These are phyloP conservation scores for Drosophila ironensis DNA, from an alignment of 1,140 invertebrate species.

Conservation along the genomic window DNA sequence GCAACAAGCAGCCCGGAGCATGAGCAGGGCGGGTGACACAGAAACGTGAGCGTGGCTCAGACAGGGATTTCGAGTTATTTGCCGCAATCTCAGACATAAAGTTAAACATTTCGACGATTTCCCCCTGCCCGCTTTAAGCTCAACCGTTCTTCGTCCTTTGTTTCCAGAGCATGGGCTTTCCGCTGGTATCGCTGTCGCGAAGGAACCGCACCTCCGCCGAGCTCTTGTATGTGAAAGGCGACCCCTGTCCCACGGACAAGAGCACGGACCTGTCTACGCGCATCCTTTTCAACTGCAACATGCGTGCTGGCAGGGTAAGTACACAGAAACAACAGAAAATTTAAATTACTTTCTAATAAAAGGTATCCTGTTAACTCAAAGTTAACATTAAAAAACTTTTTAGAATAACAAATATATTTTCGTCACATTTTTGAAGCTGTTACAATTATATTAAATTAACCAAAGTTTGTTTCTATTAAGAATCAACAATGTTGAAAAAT, in stretches of 20 bases:
- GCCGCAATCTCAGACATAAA: conserved; percentile 70
- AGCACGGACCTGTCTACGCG: conserved; percentile 76
- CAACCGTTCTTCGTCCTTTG: neutral
- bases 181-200: conserved; percentile 63
- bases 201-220: conserved; percentile 70
- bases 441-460: no score
- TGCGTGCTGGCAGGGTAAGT: conserved; percentile 81
- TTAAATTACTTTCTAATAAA: no score
- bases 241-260: conserved; percentile 81
- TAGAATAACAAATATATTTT: no score
- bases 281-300: conserved; percentile 82
- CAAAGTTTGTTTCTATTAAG: no score
- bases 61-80: conserved; percentile 70
- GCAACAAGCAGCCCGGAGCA: neutral
- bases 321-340: neutral
- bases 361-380: no score
- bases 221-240: conserved; percentile 82
- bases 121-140: conserved; percentile 2
- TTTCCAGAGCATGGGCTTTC: conserved; percentile 83
- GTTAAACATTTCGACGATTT: conserved; percentile 38
- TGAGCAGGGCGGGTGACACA: conserved; percentile 8
- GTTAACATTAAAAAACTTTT: no score
- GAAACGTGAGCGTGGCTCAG: conserved; percentile 52
- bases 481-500: no score
- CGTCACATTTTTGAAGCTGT: no score